Percentiles rank a stretch among this genome's conserved stretches.
Conservation (phyloP, 2,113 vertebrate species). For the Chionis minor region DNA sequence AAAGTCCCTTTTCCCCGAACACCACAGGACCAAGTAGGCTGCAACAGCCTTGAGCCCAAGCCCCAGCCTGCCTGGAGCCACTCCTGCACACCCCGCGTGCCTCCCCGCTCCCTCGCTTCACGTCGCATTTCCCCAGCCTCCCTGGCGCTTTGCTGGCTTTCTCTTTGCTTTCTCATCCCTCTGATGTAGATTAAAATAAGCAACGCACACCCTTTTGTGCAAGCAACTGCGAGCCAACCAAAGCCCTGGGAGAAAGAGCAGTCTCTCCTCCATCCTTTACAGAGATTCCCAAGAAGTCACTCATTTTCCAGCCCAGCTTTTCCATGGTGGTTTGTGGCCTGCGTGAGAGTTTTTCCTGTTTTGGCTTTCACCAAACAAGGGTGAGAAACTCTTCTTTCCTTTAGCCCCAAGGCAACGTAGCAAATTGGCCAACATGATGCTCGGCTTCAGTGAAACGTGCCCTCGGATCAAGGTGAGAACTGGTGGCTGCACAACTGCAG, state of each 20-base stretch:
- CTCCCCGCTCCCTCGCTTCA: background rate
- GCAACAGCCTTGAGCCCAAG: background rate
- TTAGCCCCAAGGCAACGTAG: background rate
- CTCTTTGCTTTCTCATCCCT: background rate
- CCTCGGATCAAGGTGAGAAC: background rate
- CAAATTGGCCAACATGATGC: fast-evolving
- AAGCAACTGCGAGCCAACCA: background rate
- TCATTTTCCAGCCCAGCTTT: background rate
- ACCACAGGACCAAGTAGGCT: background rate
- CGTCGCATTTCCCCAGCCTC: background rate
- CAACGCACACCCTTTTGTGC: background rate
- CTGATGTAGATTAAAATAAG: fast-evolving
- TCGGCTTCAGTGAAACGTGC: background rate
- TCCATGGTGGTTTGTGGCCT: fast-evolving
- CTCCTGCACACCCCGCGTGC: background rate
- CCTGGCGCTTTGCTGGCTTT: background rate
- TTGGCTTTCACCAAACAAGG: background rate
- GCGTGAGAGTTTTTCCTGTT: background rate
- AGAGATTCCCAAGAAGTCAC: background rate
- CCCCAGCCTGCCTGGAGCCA: background rate
- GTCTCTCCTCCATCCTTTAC: background rate
- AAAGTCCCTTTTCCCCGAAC: background rate
- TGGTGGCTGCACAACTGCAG: background rate
- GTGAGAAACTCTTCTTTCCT: background rate
- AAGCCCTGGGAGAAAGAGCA: background rate